phyloP scores from a whole-genome alignment of 2,888 invertebrate species.

The Pterostichus niger region DNA sequence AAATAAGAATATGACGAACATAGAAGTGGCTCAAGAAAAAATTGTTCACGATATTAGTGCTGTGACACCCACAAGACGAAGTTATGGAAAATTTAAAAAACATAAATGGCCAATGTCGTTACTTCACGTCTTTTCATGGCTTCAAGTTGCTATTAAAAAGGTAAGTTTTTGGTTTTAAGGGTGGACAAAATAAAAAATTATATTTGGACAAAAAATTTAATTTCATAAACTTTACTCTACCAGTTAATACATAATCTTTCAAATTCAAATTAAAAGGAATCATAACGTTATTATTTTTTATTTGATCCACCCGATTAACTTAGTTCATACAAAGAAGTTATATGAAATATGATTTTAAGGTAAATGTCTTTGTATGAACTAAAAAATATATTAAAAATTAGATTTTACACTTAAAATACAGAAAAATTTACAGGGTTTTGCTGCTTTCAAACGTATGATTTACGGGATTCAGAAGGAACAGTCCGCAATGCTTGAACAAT shows the following conservation, averaged over 20 bases:
- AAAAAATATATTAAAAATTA: neutral
- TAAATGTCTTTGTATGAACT: conserved; percentile 20
- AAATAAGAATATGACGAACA: neutral
- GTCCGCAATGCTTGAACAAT: conserved; percentile 8
- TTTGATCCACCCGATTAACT: conserved; percentile 20
- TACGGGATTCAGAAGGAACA: conserved; percentile 47
- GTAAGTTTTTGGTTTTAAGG: conserved; percentile 15
- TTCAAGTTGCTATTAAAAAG: conserved; percentile 52
- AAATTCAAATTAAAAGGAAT: neutral
- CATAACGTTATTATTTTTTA: neutral
- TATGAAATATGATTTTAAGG: no score
- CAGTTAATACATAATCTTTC: neutral
- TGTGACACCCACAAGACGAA: conserved; percentile 39
- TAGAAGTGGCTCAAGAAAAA: neutral
- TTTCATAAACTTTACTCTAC: no score
- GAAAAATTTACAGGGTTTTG: conserved; percentile 55
- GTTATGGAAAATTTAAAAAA: conserved; percentile 52
- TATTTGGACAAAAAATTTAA: neutral
- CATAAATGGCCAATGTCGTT: conserved; percentile 28
- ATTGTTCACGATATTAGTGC: conserved; percentile 8
- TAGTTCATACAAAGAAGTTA: conserved; percentile 22
- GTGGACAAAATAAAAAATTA: conserved; percentile 25
- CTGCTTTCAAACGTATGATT: conserved; percentile 49
- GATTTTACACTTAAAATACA: conserved; percentile 10
- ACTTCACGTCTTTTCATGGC: conserved; percentile 51